These are phyloP conservation scores for Rotaria sp. DNA, from an alignment of 2,888 invertebrate species.

Conservation along the genomic window DNA sequence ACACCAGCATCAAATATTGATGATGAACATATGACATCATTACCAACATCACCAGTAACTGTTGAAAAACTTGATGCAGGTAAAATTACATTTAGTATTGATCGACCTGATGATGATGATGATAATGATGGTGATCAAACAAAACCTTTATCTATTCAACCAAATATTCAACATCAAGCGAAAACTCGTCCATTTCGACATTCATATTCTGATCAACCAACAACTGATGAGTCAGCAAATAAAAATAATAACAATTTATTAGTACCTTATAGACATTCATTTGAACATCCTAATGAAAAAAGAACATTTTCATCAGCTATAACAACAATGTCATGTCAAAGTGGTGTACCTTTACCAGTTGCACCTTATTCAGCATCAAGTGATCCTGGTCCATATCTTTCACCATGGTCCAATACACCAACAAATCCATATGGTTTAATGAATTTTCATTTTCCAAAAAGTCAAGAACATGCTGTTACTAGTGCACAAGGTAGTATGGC, in stretches of 20 bases:
- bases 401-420: neutral
- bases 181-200: constrained; percentile 8
- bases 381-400: neutral
- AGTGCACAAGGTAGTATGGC: constrained; percentile 21
- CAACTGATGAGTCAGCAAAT: neutral
- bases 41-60: neutral
- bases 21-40: constrained; percentile 2
- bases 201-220: constrained; percentile 28
- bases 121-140: too few species aligned
- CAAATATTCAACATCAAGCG: neutral
- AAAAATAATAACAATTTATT: neutral
- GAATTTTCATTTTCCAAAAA: constrained; percentile 26
- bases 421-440: neutral
- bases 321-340: neutral
- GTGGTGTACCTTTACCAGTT: too few species aligned
- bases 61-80: neutral
- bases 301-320: neutral
- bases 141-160: neutral
- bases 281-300: neutral
- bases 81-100: constrained; percentile 28
- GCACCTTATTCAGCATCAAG: neutral
- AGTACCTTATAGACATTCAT: neutral
- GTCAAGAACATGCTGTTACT: neutral
- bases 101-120: neutral
- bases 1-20: neutral